Evolutionary conservation across 2,113 vertebrate species (phyloP).

Genomic region (Alouatta palliata): DNA sequence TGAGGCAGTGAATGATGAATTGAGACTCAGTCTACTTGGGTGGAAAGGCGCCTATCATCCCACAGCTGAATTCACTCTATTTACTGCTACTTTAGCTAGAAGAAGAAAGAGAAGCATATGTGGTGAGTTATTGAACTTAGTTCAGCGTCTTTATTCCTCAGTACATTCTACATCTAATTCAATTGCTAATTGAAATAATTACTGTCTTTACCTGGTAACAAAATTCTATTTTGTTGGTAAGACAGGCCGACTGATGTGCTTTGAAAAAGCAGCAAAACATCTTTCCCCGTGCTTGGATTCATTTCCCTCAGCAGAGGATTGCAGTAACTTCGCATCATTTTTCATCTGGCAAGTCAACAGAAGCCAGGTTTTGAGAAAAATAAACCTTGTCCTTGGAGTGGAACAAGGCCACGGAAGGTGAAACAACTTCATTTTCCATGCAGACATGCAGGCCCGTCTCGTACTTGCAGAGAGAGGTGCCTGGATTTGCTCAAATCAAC

Average conservation of each 20-base stretch:
- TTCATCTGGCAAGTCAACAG: constrained; percentile 78
- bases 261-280: constrained; percentile 9
- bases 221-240: neutral
- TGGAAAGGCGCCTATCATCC: neutral
- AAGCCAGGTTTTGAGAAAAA: constrained; percentile 83
- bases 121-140: neutral
- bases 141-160: constrained; percentile 2
- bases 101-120: neutral
- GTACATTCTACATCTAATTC: neutral
- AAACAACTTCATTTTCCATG: constrained; percentile 84
- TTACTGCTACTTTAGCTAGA: neutral
- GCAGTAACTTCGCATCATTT: constrained; percentile 42
- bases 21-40: neutral
- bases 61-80: neutral
- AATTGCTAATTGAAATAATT: constrained; percentile 42
- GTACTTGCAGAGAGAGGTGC: constrained; percentile 77
- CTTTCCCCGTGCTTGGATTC: neutral
- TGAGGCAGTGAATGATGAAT: neutral
- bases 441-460: constrained; percentile 80
- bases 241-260: neutral
- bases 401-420: constrained; percentile 81
- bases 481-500: constrained; percentile 70
- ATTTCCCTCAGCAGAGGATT: constrained; percentile 31
- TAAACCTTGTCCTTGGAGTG: constrained; percentile 82
- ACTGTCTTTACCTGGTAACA: neutral